Evolutionary conservation across 2,888 invertebrate genomes (phyloP), one percentile per base, ranked within the genome.

Genomic region (Cabera pusaria): DNA sequence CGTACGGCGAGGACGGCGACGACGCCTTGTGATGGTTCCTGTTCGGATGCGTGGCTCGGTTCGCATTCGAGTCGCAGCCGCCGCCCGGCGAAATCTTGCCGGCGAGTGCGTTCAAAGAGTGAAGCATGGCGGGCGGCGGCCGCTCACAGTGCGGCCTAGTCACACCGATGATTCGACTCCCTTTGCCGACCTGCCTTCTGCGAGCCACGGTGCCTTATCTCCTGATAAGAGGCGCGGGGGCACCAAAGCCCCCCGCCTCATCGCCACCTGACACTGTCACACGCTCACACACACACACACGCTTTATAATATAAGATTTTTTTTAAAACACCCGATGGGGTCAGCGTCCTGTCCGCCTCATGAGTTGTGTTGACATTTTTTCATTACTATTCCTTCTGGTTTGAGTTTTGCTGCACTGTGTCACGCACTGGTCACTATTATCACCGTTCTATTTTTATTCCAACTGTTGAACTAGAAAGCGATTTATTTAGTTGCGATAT

Each of bases 21-120:
- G 70, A 57, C 47, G 62, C 59, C 77, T 87, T 88, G 76, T 88
- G 83, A 67, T 86, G 84, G 69, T 87, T 88, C 73, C 84, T 80
- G 76, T 87, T 88, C 58, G 86, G 87, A 67, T 74, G 90, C 72
- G 77, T 75, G 89, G 72, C 91, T 68, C 93, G 89, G 81, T 93
- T 93, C 46, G 93, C 93, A 82, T 93, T 93, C 53, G 92, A 88
- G 80, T 93, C 93, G 71, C 92, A 88, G 79, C 91, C 80, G 90
- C 91, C 90, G 82, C 94, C 94, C 74, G 96, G 96, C 81, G 96
- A 96, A 82, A 96, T 94, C 89, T 96, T 96, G 78, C 95, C 95
- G 90, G 96, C 96, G 90, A 96, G 91, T 81, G 94, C 93, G 91
- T 96, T 96, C 86, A 96, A 90, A 64, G 96, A 94, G 86, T 95